Base-by-base conservation (phyloP, 2,113 vertebrate genomes). In the Colistium nudipinnis region DNA sequence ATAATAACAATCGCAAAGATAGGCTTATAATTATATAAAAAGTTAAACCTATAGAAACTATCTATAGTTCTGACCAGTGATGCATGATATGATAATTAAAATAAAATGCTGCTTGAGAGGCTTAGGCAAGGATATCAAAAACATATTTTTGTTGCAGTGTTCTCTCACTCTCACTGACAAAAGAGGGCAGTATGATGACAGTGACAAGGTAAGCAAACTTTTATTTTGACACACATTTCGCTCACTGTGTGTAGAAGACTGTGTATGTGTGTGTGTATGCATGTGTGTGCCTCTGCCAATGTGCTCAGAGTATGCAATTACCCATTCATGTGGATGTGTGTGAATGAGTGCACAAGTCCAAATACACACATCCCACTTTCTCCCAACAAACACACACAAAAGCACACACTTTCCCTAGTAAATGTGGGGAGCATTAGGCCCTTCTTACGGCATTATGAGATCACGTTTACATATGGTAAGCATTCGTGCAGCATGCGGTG, bases 121-220 rank as follows among this genome's bases (percentile, higher is more conserved):
- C n/a, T n/a, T 20, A 61, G 44, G 24, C 12, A n/a, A 27, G n/a
- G 39, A n/a, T n/a, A n/a, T n/a, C n/a, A n/a, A n/a, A 49, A 48
- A 28, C 2, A 70, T 44, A 71, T 70, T 74, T 56, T 51, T 56
- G 10, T 67, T 49, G 64, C 60, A 57, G n/a, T n/a, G n/a, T 73
- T 86, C 56, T 74, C 54, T 87, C 76, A 86, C 70, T 78, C 72
- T 65, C 80, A 61, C 91, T 88, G 88, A 91, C 90, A 93, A 93
- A 92, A 93, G 92, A 93, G 89, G 93, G 93, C 91, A 93, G 91
- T 91, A 85, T 93, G 88, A 93, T 91, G 83, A 92, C 91, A 91
- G 85, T 90, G 85, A 89, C 88, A 81, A 77, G 88, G 83, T 92
- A 89, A 90, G 91, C 78, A 88, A 91, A 91, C 85, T 91, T 91